Evolutionary conservation across 2,888 invertebrate species (phyloP).

Genomic region (Zygothrica quintamaculata): DNA sequence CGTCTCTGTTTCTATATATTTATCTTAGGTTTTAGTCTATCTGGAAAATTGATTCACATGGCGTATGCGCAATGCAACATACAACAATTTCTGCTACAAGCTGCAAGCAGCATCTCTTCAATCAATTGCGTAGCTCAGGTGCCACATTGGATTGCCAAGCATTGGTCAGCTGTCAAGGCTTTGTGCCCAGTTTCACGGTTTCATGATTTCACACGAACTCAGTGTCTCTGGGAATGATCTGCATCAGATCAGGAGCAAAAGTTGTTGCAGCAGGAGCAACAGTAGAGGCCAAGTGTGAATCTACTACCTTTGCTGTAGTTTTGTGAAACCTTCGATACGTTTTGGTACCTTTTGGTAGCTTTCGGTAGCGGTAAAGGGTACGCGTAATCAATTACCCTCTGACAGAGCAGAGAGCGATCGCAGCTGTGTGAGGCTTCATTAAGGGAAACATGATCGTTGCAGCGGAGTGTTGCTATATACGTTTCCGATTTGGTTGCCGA

Average conservation of each 20-base stretch:
- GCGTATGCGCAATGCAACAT: slow-evolving; percentile 65
- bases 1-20: not conserved
- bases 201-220: slow-evolving; percentile 51
- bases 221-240: slow-evolving; percentile 34
- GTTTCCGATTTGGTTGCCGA: not conserved
- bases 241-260: slow-evolving; percentile 32
- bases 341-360: slow-evolving; percentile 25
- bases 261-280: too few relatives aligned
- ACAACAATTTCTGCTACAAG: not conserved
- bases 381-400: slow-evolving; percentile 54
- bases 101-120: slow-evolving; percentile 27
- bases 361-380: too few relatives aligned
- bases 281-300: slow-evolving; percentile 20
- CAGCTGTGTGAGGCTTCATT: slow-evolving; percentile 44
- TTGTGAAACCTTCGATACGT: not conserved
- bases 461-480: not conserved
- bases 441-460: slow-evolving; percentile 3
- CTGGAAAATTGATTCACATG: slow-evolving; percentile 37
- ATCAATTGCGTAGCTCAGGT: slow-evolving; percentile 74
- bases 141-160: slow-evolving; percentile 55
- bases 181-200: slow-evolving; percentile 12
- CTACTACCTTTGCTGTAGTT: slow-evolving; percentile 1
- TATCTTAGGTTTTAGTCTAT: too few relatives aligned
- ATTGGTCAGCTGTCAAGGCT: slow-evolving; percentile 53
- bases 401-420: slow-evolving; percentile 17